Evolutionary conservation across 2,888 invertebrate species (phyloP).

Genomic region (Drosophila borealis): DNA sequence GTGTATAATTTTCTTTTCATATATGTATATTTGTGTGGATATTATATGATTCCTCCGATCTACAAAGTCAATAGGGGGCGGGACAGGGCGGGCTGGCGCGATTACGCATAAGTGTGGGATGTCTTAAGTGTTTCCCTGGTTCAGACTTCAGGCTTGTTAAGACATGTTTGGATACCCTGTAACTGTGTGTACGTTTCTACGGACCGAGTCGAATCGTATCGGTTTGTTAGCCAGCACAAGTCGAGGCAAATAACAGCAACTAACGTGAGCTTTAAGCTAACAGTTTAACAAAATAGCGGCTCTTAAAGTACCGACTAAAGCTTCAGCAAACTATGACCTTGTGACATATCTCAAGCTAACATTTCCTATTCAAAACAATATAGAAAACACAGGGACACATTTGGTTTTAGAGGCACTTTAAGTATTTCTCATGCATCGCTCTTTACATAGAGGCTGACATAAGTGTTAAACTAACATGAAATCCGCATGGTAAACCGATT

Average conservation of each 20-base stretch:
- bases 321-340: slow-evolving; percentile 10
- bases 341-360: not conserved
- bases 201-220: slow-evolving; percentile 8
- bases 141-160: slow-evolving; percentile 40
- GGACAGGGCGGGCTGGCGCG: not conserved
- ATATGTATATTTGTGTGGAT: slow-evolving; percentile 14
- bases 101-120: not conserved
- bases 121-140: slow-evolving; percentile 26
- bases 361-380: not conserved
- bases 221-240: slow-evolving; percentile 16
- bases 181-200: slow-evolving; percentile 27
- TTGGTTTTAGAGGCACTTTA: slow-evolving; percentile 59
- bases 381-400: slow-evolving; percentile 1
- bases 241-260: slow-evolving; percentile 32
- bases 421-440: slow-evolving; percentile 35
- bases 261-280: slow-evolving; percentile 62
- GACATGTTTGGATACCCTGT: slow-evolving; percentile 50
- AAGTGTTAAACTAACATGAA: not conserved
- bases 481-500: not conserved
- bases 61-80: slow-evolving; percentile 17
- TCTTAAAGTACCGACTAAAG: slow-evolving; percentile 34
- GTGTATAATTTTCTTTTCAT: slow-evolving; percentile 22
- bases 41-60: slow-evolving; percentile 19
- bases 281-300: slow-evolving; percentile 54
- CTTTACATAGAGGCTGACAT: slow-evolving; percentile 9